Evolutionary conservation across 2,797 vertebrate genomes (phyloP).

Genomic region (Urophycis tenuis): DNA sequence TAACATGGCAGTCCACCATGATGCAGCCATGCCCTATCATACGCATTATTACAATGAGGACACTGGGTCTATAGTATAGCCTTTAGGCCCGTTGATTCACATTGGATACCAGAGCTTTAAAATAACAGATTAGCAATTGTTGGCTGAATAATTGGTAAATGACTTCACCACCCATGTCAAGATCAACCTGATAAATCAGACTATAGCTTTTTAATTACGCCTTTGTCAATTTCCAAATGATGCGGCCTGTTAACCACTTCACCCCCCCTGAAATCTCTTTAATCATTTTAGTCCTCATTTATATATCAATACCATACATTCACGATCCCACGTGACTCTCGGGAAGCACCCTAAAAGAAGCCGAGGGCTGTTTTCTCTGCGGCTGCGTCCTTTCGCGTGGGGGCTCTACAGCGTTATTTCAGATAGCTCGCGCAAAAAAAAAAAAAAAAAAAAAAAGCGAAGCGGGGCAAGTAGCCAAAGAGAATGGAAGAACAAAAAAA

Average conservation of each 20-base stretch:
- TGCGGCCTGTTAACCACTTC: conserved; percentile 40
- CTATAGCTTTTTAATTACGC: conserved; percentile 26
- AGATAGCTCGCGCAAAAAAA: conserved; percentile 32
- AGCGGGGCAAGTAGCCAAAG: conserved; percentile 34
- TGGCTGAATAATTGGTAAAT: conserved; percentile 8
- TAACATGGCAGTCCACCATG: background rate
- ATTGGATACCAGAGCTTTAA: background rate
- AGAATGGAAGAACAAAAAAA: conserved; percentile 18
- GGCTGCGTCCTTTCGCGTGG: background rate
- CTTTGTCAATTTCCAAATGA: conserved; percentile 17
- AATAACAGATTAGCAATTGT: conserved; percentile 1
- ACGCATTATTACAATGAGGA: background rate
- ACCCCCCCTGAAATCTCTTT: background rate
- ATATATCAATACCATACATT: conserved; percentile 7
- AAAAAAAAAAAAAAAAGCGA: conserved; percentile 28
- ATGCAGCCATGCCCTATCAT: background rate
- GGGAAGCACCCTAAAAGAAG: background rate
- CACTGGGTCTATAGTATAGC: background rate
- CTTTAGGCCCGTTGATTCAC: background rate
- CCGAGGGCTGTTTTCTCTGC: background rate
- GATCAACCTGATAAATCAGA: conserved; percentile 26
- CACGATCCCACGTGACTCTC: conserved; percentile 19
- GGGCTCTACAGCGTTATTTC: conserved; percentile 34
- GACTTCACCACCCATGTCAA: conserved; percentile 6
- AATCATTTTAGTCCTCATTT: background rate